A percentile compares a stretch with the other conserved stretches of the same genome.
These are phyloP conservation scores for Arctopsyche grandis DNA, from an alignment of 1,140 invertebrate genomes.

Conservation along the genomic window DNA sequence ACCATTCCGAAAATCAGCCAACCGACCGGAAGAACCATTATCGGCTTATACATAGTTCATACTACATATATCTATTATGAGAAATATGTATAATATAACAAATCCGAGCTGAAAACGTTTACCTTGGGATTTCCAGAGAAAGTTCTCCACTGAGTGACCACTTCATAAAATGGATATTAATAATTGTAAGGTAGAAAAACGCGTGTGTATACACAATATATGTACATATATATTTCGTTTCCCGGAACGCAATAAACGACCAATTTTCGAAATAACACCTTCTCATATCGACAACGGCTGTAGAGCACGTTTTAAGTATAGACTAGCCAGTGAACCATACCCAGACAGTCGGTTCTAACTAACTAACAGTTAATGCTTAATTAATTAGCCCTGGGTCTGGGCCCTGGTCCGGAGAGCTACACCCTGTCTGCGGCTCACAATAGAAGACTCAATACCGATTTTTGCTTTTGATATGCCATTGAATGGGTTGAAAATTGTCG, in stretches of 20 bases:
- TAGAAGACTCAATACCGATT: too few species aligned
- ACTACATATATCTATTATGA: too few species aligned
- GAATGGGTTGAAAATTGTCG: too few species aligned
- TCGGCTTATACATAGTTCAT: too few species aligned
- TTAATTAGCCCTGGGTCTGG: conserved; percentile 24
- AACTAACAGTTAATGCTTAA: conserved; percentile 35
- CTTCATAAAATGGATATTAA: not conserved
- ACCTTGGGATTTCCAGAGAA: too few species aligned
- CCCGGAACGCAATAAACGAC: not conserved
- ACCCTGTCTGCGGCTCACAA: too few species aligned
- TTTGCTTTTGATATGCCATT: too few species aligned
- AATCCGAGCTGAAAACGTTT: too few species aligned
- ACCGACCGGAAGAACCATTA: too few species aligned
- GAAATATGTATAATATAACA: too few species aligned
- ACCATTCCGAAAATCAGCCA: too few species aligned
- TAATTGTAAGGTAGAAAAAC: not conserved
- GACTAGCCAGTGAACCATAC: conserved; percentile 8
- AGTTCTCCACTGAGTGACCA: not conserved
- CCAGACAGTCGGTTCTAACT: conserved; percentile 27
- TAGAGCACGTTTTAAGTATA: conserved; percentile 34
- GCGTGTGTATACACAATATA: not conserved
- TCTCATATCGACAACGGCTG: not conserved
- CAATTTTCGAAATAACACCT: not conserved
- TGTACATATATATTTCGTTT: not conserved
- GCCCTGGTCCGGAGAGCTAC: not conserved